Percentiles rank a stretch among this genome's conserved stretches.
Evolutionary conservation across 2,797 vertebrate genomes (phyloP).

Genomic region (Clangula hyemalis): DNA sequence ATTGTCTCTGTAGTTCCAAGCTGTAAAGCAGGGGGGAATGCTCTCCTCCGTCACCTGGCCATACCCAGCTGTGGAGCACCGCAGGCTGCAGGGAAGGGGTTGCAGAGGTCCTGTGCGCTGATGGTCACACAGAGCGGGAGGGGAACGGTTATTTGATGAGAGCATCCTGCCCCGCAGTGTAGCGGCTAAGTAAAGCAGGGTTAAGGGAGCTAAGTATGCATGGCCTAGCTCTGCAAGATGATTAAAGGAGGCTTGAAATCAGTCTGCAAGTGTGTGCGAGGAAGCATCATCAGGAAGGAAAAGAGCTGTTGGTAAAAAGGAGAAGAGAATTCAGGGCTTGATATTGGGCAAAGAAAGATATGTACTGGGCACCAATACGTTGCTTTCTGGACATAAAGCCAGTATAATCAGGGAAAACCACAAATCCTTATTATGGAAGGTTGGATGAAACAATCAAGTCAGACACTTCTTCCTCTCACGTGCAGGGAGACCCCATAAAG

Average conservation of each 20-base stretch:
- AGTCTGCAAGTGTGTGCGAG: neutral
- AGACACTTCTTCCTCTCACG: neutral
- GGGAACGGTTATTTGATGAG: neutral
- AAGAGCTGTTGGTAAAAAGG: neutral
- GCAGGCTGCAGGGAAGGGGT: neutral
- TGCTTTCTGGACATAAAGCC: neutral
- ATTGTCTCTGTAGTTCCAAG: neutral
- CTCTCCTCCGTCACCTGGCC: neutral
- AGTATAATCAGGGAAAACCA: neutral
- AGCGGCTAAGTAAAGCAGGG: constrained; percentile 32
- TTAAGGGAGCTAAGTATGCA: neutral
- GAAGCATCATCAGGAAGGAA: neutral
- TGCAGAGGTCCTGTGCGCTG: neutral
- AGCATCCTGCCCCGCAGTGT: neutral
- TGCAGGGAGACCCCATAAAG: neutral
- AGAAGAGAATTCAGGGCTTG: neutral
- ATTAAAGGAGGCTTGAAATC: constrained; percentile 25
- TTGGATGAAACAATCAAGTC: neutral
- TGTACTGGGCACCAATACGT: neutral
- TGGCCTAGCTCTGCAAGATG: neutral
- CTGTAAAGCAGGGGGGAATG: neutral
- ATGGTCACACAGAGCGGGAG: neutral
- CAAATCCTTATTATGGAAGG: neutral
- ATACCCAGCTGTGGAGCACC: rapidly evolving
- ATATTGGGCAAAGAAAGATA: neutral